A percentile compares a stretch with the other conserved stretches of the same genome.
These are phyloP conservation scores for Eupsilia transversa DNA, from an alignment of 2,888 invertebrate species.

Conservation along the genomic window DNA sequence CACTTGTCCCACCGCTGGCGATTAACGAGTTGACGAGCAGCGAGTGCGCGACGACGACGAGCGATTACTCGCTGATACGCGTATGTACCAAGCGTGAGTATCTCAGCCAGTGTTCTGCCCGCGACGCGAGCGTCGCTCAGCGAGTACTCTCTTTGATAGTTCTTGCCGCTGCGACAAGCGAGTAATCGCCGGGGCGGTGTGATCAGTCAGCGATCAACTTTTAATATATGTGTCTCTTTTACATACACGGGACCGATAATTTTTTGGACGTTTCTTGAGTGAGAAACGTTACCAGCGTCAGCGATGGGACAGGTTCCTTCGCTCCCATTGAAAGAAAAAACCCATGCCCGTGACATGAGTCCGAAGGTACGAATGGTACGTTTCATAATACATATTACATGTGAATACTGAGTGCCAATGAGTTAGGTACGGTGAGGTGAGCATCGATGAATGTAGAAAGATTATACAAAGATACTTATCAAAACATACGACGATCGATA, in stretches of 20 bases:
- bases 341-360: constrained; percentile 30
- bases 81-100: not conserved
- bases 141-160: not conserved
- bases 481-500: constrained; percentile 7
- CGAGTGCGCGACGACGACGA: not conserved
- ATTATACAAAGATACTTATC: constrained; percentile 19
- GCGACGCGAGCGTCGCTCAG: not conserved
- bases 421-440: constrained; percentile 33
- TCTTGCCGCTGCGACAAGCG: not conserved
- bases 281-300: not conserved
- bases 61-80: not conserved
- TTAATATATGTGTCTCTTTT: not conserved
- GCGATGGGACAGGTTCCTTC: not conserved
- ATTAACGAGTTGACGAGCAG: not conserved
- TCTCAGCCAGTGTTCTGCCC: not conserved
- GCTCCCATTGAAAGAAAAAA: constrained; percentile 32
- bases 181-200: not conserved
- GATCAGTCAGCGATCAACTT: not conserved
- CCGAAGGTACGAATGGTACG: constrained; percentile 27
- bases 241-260: too few relatives aligned
- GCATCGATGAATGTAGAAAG: constrained; percentile 29
- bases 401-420: constrained; percentile 46
- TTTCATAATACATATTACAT: constrained; percentile 60
- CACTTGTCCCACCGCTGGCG: not conserved
- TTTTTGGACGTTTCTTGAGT: not conserved